Base-by-base conservation (phyloP, 2,888 invertebrate species). In the Chaetogeoica ovagalla region DNA sequence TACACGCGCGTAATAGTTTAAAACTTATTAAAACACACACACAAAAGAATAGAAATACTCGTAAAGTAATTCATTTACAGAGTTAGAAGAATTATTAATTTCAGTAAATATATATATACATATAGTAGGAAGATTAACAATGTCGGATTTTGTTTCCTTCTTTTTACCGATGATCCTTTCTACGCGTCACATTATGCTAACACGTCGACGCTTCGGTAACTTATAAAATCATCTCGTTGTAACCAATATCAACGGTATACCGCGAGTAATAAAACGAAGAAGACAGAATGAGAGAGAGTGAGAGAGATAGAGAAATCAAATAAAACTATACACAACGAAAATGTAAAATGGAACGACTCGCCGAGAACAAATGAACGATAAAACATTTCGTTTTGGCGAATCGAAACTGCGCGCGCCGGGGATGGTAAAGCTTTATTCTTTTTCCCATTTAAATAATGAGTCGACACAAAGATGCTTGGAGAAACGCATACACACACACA, bases 381-480 rank as follows among this genome's bases (percentile, higher is more conserved):
- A 30, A 79, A 71, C 70, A 71, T 79, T 70, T 63, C 55, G 60
- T 77, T 62, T 39, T 71, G n/a, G 63, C 43, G 57, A 79, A 71
- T 71, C 39, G 70, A 71, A 79, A 71, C 68, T 48, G 43, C 1
- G n/a, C 15, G 23, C 13, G 17, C 23, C 21, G 30, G 30, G 30
- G 2, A 30, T 30, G 30, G 30, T 30, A 30, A 30, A 39, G 23
- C 55, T 57, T 63, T 71, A 71, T 79, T 71, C 55, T 71, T 71
- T 75, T 70, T 71, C 48, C 30, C 63, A 79, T 79, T 71, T 79
- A 71, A 71, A 71, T 79, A 79, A 79, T 79, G 79, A 79, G 65
- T 55, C 63, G 71, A 71, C 63, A 79, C 63, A 79, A 71, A 79
- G 6, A 59, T 70, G 55, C 23, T 71, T 15, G 37, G n/a, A 59